Conservation (phyloP, 2,797 vertebrate species). For the Chelidonichthys spinosus region DNA sequence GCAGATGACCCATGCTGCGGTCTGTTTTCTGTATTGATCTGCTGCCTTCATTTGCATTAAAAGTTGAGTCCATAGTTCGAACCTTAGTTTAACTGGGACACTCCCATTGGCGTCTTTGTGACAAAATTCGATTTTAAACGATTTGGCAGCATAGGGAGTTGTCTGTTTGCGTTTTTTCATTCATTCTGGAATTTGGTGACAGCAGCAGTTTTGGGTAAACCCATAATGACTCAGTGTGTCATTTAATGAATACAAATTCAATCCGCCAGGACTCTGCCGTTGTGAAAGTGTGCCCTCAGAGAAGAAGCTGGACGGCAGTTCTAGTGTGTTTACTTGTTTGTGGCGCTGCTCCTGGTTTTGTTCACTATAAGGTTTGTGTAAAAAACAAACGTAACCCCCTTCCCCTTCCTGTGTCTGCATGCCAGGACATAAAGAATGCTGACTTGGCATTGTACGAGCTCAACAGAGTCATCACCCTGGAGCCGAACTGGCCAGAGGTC, state of each 20-base stretch:
- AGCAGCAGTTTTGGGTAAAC: constrained; percentile 37
- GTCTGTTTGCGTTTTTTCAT: background rate
- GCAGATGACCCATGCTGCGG: constrained; percentile 8
- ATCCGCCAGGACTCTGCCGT: constrained; percentile 6
- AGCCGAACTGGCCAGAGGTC: constrained; percentile 93
- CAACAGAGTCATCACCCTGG: constrained; percentile 92
- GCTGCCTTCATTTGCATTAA: background rate
- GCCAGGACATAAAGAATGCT: constrained; percentile 96
- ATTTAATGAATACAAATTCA: constrained; percentile 16
- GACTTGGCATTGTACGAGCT: constrained; percentile 95
- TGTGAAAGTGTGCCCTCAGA: background rate
- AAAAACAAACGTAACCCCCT: constrained; percentile 6
- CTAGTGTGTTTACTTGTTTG: background rate
- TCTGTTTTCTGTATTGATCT: background rate
- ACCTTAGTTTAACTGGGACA: background rate
- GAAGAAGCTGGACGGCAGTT: background rate
- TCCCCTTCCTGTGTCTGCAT: constrained; percentile 8
- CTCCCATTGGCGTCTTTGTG: background rate
- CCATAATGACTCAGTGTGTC: constrained; percentile 39
- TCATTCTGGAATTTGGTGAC: constrained; percentile 22
- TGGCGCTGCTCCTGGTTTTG: background rate
- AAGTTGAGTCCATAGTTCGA: background rate
- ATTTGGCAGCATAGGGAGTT: background rate
- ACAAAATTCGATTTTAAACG: background rate
- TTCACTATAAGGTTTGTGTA: background rate